Conservation (phyloP, 2,888 invertebrate genomes). For the Iphiclides podalirius region DNA sequence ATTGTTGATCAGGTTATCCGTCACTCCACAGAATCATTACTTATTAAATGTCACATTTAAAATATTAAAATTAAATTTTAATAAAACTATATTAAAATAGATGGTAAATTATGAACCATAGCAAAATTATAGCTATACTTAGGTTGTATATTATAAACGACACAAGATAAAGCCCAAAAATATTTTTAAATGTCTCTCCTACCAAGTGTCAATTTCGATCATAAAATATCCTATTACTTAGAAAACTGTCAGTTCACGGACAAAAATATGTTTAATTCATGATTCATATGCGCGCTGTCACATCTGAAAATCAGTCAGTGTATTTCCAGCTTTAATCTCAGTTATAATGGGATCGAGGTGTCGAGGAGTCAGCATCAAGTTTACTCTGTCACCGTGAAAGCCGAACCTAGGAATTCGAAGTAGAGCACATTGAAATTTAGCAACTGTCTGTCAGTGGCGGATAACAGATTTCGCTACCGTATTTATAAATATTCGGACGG, state of each 20-base stretch:
- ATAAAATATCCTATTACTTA: constrained; percentile 4
- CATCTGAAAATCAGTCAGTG: constrained; percentile 21
- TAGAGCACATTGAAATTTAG: constrained; percentile 77
- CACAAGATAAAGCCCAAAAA: no score
- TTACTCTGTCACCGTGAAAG: constrained; percentile 55
- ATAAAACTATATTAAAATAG: no score
- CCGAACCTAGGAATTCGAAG: constrained; percentile 61
- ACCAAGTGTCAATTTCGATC: not conserved
- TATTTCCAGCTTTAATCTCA: constrained; percentile 32
- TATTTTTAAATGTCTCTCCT: no score
- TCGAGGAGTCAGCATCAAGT: constrained; percentile 44
- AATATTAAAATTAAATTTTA: no score
- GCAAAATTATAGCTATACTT: no score
- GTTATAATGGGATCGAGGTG: constrained; percentile 30
- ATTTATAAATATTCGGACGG: constrained; percentile 72
- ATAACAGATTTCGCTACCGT: constrained; percentile 65
- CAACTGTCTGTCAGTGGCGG: constrained; percentile 72
- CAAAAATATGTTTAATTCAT: constrained; percentile 19
- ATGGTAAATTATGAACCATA: no score
- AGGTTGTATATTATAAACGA: no score
- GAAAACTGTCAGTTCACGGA: constrained; percentile 11
- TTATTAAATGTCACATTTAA: no score
- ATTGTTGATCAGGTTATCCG: no score
- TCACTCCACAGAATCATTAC: no score
- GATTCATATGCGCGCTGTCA: constrained; percentile 17